Conservation (phyloP, 2,113 vertebrate species). For the Sylvilagus bachmani region DNA sequence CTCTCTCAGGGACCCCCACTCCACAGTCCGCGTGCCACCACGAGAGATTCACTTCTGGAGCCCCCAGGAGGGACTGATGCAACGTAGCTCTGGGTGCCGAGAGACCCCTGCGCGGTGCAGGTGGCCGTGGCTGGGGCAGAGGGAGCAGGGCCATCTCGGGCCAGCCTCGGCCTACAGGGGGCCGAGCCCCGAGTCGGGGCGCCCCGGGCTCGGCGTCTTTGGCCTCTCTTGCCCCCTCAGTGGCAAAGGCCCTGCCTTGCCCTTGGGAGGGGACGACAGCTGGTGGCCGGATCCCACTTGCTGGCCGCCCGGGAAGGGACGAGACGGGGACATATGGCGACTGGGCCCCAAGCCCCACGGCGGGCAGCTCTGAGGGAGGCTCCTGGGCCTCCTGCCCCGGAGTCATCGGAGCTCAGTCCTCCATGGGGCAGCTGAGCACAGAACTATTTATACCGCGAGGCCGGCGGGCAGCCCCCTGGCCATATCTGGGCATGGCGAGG, state of each 20-base stretch:
- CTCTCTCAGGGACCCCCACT: background rate
- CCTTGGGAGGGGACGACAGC: background rate
- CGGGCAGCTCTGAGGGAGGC: slow-evolving; percentile 37
- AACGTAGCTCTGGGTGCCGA: no score
- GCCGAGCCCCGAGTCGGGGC: accelerated
- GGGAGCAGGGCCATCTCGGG: background rate
- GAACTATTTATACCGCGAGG: slow-evolving; percentile 87
- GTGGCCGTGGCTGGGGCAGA: background rate
- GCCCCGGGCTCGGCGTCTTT: background rate
- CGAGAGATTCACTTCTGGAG: slow-evolving; percentile 20
- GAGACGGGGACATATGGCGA: no score
- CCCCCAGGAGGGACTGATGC: no score
- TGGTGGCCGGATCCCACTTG: background rate
- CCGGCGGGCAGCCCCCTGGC: background rate
- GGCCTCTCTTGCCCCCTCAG: accelerated
- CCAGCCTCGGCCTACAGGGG: background rate
- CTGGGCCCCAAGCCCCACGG: no score
- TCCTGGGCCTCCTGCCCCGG: slow-evolving; percentile 69
- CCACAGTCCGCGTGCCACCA: background rate
- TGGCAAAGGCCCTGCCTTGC: background rate
- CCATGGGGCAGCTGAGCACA: slow-evolving; percentile 88
- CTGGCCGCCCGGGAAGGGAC: background rate
- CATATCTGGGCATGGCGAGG: slow-evolving; percentile 88
- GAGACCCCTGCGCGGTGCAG: background rate
- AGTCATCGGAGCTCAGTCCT: slow-evolving; percentile 81